phyloP scores from a whole-genome alignment of 2,888 invertebrate genomes.

The Caenorhabditis sp. region DNA sequence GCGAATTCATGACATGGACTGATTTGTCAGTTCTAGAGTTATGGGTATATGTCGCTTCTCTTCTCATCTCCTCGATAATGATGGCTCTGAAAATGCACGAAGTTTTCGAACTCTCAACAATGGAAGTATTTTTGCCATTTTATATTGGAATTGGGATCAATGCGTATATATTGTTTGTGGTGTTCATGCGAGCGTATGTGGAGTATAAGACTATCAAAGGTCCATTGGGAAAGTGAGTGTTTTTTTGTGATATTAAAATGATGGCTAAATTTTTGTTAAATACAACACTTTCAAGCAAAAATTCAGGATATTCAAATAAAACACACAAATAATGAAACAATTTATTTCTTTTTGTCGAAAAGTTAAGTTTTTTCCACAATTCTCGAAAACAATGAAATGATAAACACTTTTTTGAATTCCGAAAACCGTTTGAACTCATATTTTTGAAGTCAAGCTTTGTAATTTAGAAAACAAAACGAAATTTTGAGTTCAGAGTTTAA shows the following conservation, averaged over 20 bases:
- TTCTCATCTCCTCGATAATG: slow-evolving; percentile 85
- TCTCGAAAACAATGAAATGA: no score
- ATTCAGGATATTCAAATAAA: no score
- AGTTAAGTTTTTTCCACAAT: no score
- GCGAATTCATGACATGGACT: slow-evolving; percentile 90
- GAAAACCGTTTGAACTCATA: no score
- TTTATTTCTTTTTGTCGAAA: no score
- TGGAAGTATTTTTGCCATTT: slow-evolving; percentile 87
- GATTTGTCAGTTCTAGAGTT: slow-evolving; percentile 94
- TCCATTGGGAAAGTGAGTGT: slow-evolving; percentile 47
- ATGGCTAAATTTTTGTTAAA: no score
- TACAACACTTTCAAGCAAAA: no score
- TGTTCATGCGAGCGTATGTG: slow-evolving; percentile 90
- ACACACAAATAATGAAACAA: no score
- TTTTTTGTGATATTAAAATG: neutral
- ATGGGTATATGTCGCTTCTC: slow-evolving; percentile 85
- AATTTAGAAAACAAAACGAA: no score
- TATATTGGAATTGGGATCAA: slow-evolving; percentile 91
- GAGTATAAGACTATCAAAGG: slow-evolving; percentile 77
- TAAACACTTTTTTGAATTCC: no score
- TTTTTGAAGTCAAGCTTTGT: no score
- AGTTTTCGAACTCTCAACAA: slow-evolving; percentile 78
- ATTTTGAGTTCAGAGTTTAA: no score
- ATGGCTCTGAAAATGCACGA: slow-evolving; percentile 73
- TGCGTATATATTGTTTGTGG: slow-evolving; percentile 92